Percentiles rank a stretch among this genome's conserved stretches.
Evolutionary conservation across 1,140 invertebrate genomes (phyloP).

Genomic region (Wiebesia pumilae): DNA sequence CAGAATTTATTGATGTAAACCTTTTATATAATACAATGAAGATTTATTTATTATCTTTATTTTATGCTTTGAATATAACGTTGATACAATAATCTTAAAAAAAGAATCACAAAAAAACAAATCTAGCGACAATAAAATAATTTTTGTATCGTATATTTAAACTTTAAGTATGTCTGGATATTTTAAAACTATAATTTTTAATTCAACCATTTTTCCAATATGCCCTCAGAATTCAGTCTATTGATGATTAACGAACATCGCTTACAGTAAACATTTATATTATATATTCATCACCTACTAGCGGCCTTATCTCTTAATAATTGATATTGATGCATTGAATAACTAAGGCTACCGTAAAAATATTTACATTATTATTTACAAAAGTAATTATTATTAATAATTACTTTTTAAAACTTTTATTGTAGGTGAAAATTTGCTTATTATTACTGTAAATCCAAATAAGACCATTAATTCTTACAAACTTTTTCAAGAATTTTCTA

Average conservation of each 20-base stretch:
- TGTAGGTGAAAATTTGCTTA: slow-evolving; percentile 42
- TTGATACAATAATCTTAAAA: slow-evolving; percentile 13
- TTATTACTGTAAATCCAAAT: slow-evolving; percentile 27
- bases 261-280: slow-evolving; percentile 71
- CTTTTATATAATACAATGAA: background rate
- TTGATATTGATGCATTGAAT: slow-evolving; percentile 63
- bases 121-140: slow-evolving; percentile 50
- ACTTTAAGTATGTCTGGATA: slow-evolving; percentile 20
- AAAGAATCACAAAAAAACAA: background rate
- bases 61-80: slow-evolving; percentile 30
- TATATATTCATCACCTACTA: slow-evolving; percentile 73
- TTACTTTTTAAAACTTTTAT: slow-evolving; percentile 61
- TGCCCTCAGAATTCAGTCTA: slow-evolving; percentile 33
- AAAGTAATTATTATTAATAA: too few relatives aligned
- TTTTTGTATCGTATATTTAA: slow-evolving; percentile 40
- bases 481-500: slow-evolving; percentile 47
- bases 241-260: slow-evolving; percentile 63
- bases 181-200: slow-evolving; percentile 35
- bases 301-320: slow-evolving; percentile 73
- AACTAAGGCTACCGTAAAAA: slow-evolving; percentile 62
- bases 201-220: slow-evolving; percentile 1
- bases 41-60: slow-evolving; percentile 21
- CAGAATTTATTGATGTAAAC: slow-evolving; percentile 38
- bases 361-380: slow-evolving; percentile 55
- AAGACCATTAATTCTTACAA: slow-evolving; percentile 36